phyloP scores from a whole-genome alignment of 2,888 invertebrate species.

The Sarcophaga rosellei region DNA sequence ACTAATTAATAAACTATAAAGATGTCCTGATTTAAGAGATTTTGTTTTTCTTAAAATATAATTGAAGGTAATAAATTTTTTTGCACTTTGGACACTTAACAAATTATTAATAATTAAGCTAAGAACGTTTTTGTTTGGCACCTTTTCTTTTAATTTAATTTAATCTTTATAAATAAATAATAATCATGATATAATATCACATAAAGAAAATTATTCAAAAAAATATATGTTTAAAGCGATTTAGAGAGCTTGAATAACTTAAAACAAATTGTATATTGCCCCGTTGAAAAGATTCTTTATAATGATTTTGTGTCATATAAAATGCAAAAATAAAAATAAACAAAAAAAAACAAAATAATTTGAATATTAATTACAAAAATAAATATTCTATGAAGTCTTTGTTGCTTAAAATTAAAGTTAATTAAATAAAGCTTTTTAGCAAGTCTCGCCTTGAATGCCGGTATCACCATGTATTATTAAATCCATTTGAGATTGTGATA shows the following conservation, averaged over 20 bases:
- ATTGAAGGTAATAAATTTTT: not conserved
- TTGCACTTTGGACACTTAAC: not conserved
- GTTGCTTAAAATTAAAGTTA: constrained; percentile 46
- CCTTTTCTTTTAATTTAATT: not conserved
- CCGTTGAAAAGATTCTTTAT: not conserved
- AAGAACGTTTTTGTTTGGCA: not conserved
- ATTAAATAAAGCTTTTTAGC: constrained; percentile 51
- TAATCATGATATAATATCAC: not conserved
- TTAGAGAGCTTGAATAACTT: constrained; percentile 14
- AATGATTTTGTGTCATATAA: not conserved
- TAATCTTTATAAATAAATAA: too few species aligned
- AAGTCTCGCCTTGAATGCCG: constrained; percentile 73
- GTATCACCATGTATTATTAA: constrained; percentile 78
- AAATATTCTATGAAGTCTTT: constrained; percentile 58
- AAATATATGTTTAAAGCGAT: not conserved
- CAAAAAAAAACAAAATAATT: constrained; percentile 15
- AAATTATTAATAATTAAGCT: not conserved
- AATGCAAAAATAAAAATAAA: constrained; percentile 37
- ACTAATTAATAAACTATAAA: not conserved
- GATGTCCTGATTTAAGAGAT: not conserved
- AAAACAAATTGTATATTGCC: not conserved
- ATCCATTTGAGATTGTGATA: constrained; percentile 80
- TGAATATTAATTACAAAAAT: constrained; percentile 10
- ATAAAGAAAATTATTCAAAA: not conserved
- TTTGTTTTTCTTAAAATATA: not conserved